Evolutionary conservation across 2,797 vertebrate genomes (phyloP), one percentile per base, ranked within the genome.

Genomic region (Tenualosa thibaudeaui): DNA sequence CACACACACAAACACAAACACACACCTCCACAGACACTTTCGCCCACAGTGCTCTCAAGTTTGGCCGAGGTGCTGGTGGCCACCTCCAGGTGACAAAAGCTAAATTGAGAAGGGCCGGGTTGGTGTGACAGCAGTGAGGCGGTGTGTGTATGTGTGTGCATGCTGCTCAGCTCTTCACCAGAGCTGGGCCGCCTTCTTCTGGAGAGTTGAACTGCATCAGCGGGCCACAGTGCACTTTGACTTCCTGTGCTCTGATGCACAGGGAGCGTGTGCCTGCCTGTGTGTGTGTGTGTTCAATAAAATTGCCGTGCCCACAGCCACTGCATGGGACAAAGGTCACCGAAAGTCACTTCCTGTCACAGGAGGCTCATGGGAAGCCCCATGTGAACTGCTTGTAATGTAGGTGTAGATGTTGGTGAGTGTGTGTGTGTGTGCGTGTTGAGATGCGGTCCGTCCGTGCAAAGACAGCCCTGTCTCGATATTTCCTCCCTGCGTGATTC

Each of bases 291-390:
- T 43, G 31, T 40, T 31, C n/a, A 62, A 62, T 10, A 62, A 62
- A 62, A 24, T 43, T 37, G 2, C 17, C 5, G 83, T 82, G 37
- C 82, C 86, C 54, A 87, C 62, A 81, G 82, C 22, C 71, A 43
- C 71, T 6, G 6, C 40, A 22, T 46, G 71, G 40, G 40, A 78
- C 71, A 88, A 88, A 90, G 89, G 89, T 85, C 85, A 88, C 24
- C 46, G 49, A 81, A 85, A 90, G 84, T 86, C 87, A 83, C 84
- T 90, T 91, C 88, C 90, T 91, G 90, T 87, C 88, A 86, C 43
- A 50, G 24, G 62, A 84, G 54, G 85, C 84, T 83, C 81, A 86
- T 86, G 81, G 86, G 87, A 86, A 86, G 85, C 24, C 22, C 84
- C 83, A 50, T 88, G 82, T 86, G 54, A 86, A 81, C 71, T 83